These are phyloP conservation scores for Symphodus melops DNA, from an alignment of 2,113 vertebrate species.

Conservation along the genomic window DNA sequence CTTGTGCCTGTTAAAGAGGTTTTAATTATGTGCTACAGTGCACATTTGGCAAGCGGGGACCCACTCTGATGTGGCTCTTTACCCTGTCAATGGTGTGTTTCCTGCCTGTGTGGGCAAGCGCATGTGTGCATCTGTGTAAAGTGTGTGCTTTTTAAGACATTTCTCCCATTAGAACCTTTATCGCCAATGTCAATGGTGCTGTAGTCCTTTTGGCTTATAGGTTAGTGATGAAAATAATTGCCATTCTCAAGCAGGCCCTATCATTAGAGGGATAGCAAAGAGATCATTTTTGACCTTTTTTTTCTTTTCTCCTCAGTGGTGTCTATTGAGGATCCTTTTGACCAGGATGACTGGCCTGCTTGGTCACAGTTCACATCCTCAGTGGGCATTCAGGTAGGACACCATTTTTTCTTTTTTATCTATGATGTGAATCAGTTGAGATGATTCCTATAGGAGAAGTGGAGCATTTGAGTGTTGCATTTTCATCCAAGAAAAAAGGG, in stretches of 20 bases:
- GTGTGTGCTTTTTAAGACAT: constrained; percentile 29
- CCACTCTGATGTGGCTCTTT: constrained; percentile 53
- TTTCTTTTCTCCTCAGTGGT: constrained; percentile 83
- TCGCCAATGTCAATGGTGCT: background rate
- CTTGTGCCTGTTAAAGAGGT: constrained; percentile 49
- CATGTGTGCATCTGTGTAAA: constrained; percentile 33
- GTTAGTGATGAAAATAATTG: constrained; percentile 8
- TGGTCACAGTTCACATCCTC: constrained; percentile 93
- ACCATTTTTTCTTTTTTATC: background rate
- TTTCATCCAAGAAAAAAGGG: background rate
- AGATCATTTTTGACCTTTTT: background rate
- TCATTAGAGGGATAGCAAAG: background rate
- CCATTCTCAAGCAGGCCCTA: background rate
- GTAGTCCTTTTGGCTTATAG: background rate
- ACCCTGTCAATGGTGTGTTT: constrained; percentile 40
- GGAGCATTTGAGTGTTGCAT: background rate
- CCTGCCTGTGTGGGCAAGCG: constrained; percentile 25
- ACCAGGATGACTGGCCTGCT: constrained; percentile 94
- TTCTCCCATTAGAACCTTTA: constrained; percentile 18
- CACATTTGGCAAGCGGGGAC: constrained; percentile 52
- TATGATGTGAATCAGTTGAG: background rate
- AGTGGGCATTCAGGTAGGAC: constrained; percentile 87
- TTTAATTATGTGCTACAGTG: constrained; percentile 67
- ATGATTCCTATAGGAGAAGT: background rate
- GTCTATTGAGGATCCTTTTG: constrained; percentile 95